Conservation (phyloP, 2,888 invertebrate genomes). For the Ditula angustiorana region DNA sequence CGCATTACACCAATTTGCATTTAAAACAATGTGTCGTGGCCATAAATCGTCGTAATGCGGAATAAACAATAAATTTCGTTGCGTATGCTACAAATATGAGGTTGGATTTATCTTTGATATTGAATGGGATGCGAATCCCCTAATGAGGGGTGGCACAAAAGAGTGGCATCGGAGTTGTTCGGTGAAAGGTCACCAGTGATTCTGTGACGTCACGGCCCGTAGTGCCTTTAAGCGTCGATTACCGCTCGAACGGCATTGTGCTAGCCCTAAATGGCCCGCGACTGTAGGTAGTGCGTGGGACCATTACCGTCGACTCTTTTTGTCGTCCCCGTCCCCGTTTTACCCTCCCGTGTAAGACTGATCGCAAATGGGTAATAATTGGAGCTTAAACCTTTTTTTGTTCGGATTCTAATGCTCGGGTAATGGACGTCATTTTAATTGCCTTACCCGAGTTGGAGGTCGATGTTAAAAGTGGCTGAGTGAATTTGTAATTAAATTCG, state of each 20-base stretch:
- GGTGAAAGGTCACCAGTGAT: slow-evolving; percentile 52
- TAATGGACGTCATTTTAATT: slow-evolving; percentile 65
- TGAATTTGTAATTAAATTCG: slow-evolving; percentile 21
- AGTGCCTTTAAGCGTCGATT: slow-evolving; percentile 73
- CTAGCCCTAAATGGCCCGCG: slow-evolving; percentile 67
- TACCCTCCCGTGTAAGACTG: slow-evolving; percentile 71
- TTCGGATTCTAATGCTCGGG: slow-evolving; percentile 65
- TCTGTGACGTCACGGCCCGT: slow-evolving; percentile 60
- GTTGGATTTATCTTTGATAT: slow-evolving; percentile 22
- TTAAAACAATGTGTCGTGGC: slow-evolving; percentile 33
- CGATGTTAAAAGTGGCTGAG: slow-evolving; percentile 12
- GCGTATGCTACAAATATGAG: slow-evolving; percentile 20
- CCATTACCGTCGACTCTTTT: slow-evolving; percentile 74
- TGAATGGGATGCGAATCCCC: slow-evolving; percentile 5
- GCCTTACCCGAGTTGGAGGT: slow-evolving; percentile 41
- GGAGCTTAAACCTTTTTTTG: slow-evolving; percentile 74
- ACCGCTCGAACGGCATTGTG: slow-evolving; percentile 71
- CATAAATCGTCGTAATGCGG: slow-evolving; percentile 37
- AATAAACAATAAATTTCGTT: slow-evolving; percentile 26
- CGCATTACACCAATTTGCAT: slow-evolving; percentile 35
- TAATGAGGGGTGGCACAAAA: slow-evolving; percentile 64
- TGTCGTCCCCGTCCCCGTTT: slow-evolving; percentile 68
- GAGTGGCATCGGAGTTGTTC: slow-evolving; percentile 53
- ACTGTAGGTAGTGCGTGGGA: slow-evolving; percentile 63
- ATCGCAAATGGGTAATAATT: slow-evolving; percentile 80